These are phyloP conservation scores for Acanthacorydalis orientalis DNA, from an alignment of 2,888 invertebrate genomes.

Conservation along the genomic window DNA sequence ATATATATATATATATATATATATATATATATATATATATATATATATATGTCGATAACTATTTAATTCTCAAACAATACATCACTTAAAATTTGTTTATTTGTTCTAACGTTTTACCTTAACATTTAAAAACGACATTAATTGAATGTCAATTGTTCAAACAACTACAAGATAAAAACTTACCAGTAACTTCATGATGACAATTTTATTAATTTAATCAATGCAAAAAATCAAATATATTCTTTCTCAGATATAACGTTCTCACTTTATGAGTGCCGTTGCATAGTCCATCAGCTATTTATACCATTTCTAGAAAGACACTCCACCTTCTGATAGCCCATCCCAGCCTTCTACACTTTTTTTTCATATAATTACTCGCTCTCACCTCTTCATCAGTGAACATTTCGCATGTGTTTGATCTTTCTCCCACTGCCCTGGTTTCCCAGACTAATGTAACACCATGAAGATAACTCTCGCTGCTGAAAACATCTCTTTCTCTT, in stretches of 20 bases:
- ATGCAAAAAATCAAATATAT: background rate
- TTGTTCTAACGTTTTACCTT: no score
- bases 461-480: background rate
- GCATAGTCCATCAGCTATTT: conserved; percentile 2
- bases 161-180: conserved; percentile 15
- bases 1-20: no score
- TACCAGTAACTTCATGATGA: conserved; percentile 31
- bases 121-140: no score
- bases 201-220: background rate
- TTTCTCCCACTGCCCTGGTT: conserved; percentile 2
- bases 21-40: no score
- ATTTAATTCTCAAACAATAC: no score
- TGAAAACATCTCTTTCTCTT: background rate
- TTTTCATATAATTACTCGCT: background rate
- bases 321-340: conserved; percentile 4
- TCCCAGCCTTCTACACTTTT: conserved; percentile 1
- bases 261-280: conserved; percentile 4
- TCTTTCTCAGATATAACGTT: background rate
- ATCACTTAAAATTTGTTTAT: no score
- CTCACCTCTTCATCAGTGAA: background rate
- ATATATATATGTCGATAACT: no score
- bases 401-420: background rate
- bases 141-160: no score
- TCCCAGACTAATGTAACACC: background rate
- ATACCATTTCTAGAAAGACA: conserved; percentile 7